A percentile compares a stretch with the other conserved stretches of the same genome.
phyloP scores from a whole-genome alignment of 2,888 invertebrate genomes.

The Patella pellucida region DNA sequence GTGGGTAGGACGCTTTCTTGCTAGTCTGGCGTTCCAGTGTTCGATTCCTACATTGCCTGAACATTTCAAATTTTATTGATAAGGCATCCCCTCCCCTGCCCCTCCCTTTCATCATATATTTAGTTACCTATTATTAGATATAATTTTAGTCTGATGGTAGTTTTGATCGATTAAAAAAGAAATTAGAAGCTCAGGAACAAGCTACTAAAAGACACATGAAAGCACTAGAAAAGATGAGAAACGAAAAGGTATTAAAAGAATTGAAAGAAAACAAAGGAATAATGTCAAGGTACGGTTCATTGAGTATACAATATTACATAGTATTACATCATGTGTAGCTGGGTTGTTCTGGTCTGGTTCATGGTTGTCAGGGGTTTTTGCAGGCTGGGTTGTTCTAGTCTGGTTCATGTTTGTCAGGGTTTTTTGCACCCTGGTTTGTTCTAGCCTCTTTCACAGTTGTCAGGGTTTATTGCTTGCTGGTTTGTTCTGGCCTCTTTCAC shows the following conservation, averaged over 20 bases:
- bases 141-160: conserved; percentile 34
- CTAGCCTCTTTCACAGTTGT: no score
- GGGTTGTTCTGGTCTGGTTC: background rate
- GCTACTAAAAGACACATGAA: conserved; percentile 51
- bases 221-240: conserved; percentile 51
- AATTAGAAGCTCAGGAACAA: conserved; percentile 41
- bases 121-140: background rate
- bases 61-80: no score
- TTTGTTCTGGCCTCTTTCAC: no score
- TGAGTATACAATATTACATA: background rate
- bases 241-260: conserved; percentile 47
- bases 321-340: background rate
- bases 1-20: no score
- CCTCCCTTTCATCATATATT: background rate
- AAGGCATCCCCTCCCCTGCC: no score
- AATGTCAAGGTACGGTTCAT: conserved; percentile 48
- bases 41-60: no score
- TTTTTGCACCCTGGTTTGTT: no score
- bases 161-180: conserved; percentile 21
- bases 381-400: no score
- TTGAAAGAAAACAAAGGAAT: conserved; percentile 55
- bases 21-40: no score
- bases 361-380: no score
- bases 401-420: no score
- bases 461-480: no score